Conservation (phyloP, 2,797 vertebrate species). For the Balearica regulorum region DNA sequence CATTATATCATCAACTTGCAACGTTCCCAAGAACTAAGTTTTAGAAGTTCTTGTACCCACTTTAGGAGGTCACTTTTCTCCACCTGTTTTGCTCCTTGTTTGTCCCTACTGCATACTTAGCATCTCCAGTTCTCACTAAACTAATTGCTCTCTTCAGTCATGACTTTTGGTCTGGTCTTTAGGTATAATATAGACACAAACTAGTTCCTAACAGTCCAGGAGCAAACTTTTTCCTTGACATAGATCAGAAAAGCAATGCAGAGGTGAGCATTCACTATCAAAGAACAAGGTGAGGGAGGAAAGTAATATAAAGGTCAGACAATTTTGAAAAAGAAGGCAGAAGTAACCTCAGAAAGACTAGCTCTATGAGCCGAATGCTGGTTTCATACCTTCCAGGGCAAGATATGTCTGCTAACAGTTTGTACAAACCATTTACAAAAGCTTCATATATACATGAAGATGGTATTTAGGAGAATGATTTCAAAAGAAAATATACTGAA, state of each 20-base stretch:
- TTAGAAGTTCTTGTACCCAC: background rate
- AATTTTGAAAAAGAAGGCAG: background rate
- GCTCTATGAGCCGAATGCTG: background rate
- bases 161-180: background rate
- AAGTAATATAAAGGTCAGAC: background rate
- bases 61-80: background rate
- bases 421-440: background rate
- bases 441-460: background rate
- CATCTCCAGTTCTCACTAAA: background rate
- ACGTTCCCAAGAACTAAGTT: background rate
- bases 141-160: background rate
- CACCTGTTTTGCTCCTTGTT: fast-evolving
- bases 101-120: background rate
- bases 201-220: background rate
- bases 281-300: fast-evolving
- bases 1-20: background rate
- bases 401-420: background rate
- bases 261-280: background rate
- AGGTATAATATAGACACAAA: background rate
- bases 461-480: background rate
- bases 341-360: background rate
- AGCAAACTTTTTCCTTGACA: background rate
- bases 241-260: background rate
- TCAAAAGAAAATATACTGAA: background rate
- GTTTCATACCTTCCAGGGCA: background rate